phyloP scores from a whole-genome alignment of 2,888 invertebrate species.

The Lysandra coridon region DNA sequence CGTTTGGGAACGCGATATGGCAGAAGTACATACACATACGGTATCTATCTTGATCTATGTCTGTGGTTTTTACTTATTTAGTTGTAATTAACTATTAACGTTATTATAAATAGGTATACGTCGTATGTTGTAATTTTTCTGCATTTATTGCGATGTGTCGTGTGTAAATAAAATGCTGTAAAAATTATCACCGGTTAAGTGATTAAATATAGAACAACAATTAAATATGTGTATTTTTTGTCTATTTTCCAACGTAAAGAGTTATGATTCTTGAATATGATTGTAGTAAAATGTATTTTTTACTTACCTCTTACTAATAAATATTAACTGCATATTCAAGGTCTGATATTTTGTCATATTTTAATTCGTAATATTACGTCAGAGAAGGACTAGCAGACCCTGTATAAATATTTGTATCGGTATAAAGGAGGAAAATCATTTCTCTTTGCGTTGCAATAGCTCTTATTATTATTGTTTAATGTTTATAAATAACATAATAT shows the following conservation, averaged over 20 bases:
- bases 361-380: neutral
- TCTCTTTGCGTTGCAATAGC: neutral
- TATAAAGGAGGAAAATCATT: neutral
- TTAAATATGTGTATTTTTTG: neutral
- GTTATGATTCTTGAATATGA: neutral
- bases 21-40: too few species aligned
- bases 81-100: neutral
- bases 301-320: neutral
- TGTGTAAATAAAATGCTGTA: conserved; percentile 17
- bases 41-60: too few species aligned
- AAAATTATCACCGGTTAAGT: neutral
- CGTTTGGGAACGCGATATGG: too few species aligned
- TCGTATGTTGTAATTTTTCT: neutral
- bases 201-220: neutral
- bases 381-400: neutral
- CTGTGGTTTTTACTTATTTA: neutral
- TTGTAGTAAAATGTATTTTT: neutral
- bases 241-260: neutral
- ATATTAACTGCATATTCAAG: neutral
- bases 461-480: neutral
- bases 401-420: neutral
- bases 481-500: neutral
- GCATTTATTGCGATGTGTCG: neutral
- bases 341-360: neutral
- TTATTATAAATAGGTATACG: neutral